Base-by-base conservation (phyloP, 1,140 invertebrate genomes). In the Euglossa dilemma region DNA sequence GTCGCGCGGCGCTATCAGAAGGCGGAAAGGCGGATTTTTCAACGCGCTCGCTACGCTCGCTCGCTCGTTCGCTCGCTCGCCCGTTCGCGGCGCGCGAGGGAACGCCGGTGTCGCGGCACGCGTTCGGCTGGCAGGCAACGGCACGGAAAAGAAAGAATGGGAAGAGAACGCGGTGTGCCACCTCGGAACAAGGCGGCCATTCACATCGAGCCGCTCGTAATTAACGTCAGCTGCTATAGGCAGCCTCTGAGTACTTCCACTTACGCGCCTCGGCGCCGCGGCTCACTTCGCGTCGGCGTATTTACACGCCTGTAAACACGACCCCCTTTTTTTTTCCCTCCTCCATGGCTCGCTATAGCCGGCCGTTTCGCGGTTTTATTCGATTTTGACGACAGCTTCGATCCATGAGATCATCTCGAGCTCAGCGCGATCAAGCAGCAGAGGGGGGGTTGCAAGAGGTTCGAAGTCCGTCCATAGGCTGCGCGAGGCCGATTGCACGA, bases 171-270 rank as follows among this genome's bases (percentile, higher is more conserved):
- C 50, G 76, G 75, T 80, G 87, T 85, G 57, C 87, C 87, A 89
- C 87, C 87, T 89, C 86, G 66, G 80, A 88, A 89, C 87, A 89
- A 89, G 87, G 87, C 86, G 87, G 87, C 87, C 84, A 89, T 89
- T 89, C 87, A 89, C 86, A 83, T 83, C 66, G 76, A 71, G 86
- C 84, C 64, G 67, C 86, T 79, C 61, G 67, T 89, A 88, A 89
- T 89, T 89, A 89, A 88, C 84, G 86, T 89, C 87, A 89, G 87
- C 87, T 88, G 87, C 87, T 85, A 85, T 87, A 72, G 56, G 47
- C 71, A 36, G 67, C 66, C 74, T 84, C 69, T 75, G 87, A 89
- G 87, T 85, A 85, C 75, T 64, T 78, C 87, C 87, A 88, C 87
- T 88, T 88, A 88, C 59, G 83, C 66, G 79, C 57, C 75, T 83